These are phyloP conservation scores for Drosophila macrospina DNA, from an alignment of 2,888 invertebrate species.

Conservation along the genomic window DNA sequence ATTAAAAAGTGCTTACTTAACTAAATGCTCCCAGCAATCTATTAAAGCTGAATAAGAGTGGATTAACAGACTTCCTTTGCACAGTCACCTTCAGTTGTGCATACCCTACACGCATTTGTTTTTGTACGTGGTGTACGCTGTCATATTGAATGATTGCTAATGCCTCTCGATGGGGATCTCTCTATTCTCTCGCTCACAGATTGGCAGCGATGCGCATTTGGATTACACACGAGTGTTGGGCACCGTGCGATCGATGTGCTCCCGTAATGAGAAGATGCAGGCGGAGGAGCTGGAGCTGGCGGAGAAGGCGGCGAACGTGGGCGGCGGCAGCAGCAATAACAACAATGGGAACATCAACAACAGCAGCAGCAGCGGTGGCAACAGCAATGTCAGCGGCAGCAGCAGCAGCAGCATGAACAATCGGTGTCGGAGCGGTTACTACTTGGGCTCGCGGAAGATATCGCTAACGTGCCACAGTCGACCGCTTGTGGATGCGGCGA, in stretches of 20 bases:
- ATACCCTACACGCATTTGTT: conserved; percentile 9
- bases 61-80: background rate
- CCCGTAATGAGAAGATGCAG: conserved; percentile 87
- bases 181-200: conserved; percentile 49
- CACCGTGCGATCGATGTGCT: conserved; percentile 88
- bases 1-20: no score
- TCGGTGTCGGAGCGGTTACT: conserved; percentile 83
- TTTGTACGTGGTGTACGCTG: background rate
- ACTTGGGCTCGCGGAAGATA: conserved; percentile 88
- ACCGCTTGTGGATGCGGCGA: conserved; percentile 85
- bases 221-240: conserved; percentile 86
- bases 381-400: conserved; percentile 1
- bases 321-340: conserved; percentile 31
- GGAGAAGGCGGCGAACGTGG: conserved; percentile 67
- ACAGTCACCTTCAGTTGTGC: conserved; percentile 19
- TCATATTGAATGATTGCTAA: background rate
- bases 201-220: conserved; percentile 83
- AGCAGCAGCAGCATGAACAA: conserved; percentile 24
- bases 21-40: no score
- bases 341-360: conserved; percentile 29
- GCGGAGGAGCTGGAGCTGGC: conserved; percentile 69
- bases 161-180: background rate
- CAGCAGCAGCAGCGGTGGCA: conserved; percentile 14
- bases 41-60: background rate
- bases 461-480: conserved; percentile 90